Percentiles rank a stretch among this genome's conserved stretches.
These are phyloP conservation scores for Mormyrus lacerda DNA, from an alignment of 2,113 vertebrate genomes.

Conservation along the genomic window DNA sequence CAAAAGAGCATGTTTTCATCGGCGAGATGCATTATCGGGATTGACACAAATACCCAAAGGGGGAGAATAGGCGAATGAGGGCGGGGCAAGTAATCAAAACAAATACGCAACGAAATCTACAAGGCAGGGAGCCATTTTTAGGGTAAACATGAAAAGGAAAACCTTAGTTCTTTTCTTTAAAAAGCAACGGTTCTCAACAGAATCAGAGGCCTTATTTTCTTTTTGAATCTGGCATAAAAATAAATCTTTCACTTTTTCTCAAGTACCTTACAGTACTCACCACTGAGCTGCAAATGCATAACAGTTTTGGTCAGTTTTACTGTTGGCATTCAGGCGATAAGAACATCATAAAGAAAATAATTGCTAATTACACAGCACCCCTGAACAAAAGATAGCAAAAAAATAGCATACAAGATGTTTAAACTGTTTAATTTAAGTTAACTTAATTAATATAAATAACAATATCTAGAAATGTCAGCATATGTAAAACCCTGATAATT, in stretches of 20 bases:
- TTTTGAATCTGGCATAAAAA: background rate
- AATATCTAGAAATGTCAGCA: background rate
- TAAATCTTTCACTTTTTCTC: background rate
- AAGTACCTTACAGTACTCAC: background rate
- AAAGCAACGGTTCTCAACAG: background rate
- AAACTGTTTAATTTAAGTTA: background rate
- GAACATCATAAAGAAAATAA: background rate
- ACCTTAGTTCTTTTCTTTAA: background rate
- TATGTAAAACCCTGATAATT: background rate
- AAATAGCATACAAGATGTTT: background rate
- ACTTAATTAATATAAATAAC: background rate
- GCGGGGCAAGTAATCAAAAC: background rate
- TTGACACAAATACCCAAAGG: background rate
- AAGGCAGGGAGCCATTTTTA: background rate
- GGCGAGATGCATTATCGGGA: slow-evolving; percentile 1
- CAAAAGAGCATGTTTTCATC: background rate
- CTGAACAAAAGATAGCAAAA: background rate
- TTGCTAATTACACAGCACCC: background rate
- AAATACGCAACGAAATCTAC: background rate
- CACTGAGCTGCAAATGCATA: background rate
- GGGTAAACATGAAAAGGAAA: background rate
- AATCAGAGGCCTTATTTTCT: background rate
- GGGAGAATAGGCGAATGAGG: background rate
- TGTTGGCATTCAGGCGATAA: background rate
- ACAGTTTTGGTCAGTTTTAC: background rate